These are phyloP conservation scores for Alcis repandata DNA, from an alignment of 2,888 invertebrate genomes.

Conservation along the genomic window DNA sequence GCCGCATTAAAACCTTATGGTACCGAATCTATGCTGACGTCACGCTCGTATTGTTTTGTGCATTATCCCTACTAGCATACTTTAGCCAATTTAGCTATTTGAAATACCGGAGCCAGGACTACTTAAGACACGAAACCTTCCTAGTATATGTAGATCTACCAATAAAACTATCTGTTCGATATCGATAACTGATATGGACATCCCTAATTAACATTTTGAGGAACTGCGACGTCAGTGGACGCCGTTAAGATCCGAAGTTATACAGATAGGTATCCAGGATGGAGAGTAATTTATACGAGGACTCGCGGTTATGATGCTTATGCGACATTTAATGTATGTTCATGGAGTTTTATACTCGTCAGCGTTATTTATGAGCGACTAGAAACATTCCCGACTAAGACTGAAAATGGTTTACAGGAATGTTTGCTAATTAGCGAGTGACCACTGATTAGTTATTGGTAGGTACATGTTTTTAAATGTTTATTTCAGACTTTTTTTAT, in stretches of 20 bases:
- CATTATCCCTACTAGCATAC: not conserved
- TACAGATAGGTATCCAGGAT: constrained; percentile 38
- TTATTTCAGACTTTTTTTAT: too few relatives aligned
- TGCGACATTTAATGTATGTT: constrained; percentile 37
- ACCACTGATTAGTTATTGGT: too few relatives aligned
- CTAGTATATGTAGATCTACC: too few relatives aligned
- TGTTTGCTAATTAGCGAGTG: too few relatives aligned
- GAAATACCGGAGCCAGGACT: too few relatives aligned
- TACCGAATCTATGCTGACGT: too few relatives aligned
- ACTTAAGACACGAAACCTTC: too few relatives aligned
- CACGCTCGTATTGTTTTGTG: too few relatives aligned
- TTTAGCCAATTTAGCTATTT: not conserved
- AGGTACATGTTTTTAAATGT: too few relatives aligned
- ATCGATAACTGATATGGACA: constrained; percentile 29
- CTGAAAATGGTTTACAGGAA: not conserved
- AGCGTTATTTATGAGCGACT: constrained; percentile 1
- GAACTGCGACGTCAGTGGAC: constrained; percentile 56
- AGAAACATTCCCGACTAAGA: constrained; percentile 5
- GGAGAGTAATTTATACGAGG: constrained; percentile 44
- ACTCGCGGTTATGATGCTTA: constrained; percentile 34
- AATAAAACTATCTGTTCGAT: too few relatives aligned
- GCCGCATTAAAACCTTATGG: too few relatives aligned
- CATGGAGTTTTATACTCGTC: constrained; percentile 26
- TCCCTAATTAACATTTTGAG: constrained; percentile 38
- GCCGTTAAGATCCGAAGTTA: constrained; percentile 59